A percentile compares a stretch with the other conserved stretches of the same genome.
Evolutionary conservation across 2,888 invertebrate genomes (phyloP).

Genomic region (Mimachlamys varia): DNA sequence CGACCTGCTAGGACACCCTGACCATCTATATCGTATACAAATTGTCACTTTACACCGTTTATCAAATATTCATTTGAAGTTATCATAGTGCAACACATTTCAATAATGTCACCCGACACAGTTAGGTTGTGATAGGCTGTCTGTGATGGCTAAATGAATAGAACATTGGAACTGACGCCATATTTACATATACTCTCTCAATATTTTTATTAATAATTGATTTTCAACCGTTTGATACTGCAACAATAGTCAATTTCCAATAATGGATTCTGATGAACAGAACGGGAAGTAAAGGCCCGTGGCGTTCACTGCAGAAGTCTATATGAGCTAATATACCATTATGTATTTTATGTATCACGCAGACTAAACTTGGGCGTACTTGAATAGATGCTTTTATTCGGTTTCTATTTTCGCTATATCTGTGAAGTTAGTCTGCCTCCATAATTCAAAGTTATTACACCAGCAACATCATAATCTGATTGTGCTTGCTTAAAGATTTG

Average conservation of each 20-base stretch:
- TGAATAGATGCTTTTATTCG: too few species aligned
- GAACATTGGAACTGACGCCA: background rate
- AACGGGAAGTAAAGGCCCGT: background rate
- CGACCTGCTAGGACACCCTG: background rate
- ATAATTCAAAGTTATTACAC: too few species aligned
- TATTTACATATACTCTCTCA: background rate
- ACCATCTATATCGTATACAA: background rate
- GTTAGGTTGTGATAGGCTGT: background rate
- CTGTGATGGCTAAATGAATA: background rate
- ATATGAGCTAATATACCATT: background rate
- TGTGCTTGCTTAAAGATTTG: too few species aligned
- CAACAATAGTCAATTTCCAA: background rate
- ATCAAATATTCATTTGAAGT: background rate
- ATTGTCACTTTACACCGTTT: background rate
- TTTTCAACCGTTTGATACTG: background rate
- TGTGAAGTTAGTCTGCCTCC: too few species aligned
- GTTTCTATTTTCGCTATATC: too few species aligned
- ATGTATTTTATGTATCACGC: too few species aligned
- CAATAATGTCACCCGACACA: background rate
- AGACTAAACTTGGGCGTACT: too few species aligned
- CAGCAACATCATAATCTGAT: too few species aligned
- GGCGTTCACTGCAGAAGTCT: background rate
- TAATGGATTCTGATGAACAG: conserved; percentile 19
- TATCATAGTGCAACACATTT: background rate
- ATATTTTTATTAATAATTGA: background rate